Evolutionary conservation across 2,797 vertebrate genomes (phyloP).

Genomic region (Knipowitschia caucasica): DNA sequence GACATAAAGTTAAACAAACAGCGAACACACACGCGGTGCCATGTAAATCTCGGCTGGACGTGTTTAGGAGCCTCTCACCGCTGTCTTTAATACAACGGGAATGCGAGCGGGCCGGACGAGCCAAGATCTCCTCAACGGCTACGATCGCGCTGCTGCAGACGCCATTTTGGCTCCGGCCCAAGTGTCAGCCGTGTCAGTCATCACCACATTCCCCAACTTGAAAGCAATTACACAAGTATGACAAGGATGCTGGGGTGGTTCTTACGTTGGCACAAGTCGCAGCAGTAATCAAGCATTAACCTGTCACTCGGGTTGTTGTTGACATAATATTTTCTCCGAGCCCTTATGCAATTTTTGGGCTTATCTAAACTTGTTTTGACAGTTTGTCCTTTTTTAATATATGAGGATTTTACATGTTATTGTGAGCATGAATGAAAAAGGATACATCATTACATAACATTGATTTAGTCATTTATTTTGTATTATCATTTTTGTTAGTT

Average conservation of each 20-base stretch:
- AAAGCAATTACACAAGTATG: conserved; percentile 54
- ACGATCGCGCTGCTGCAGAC: conserved; percentile 31
- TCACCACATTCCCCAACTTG: conserved; percentile 41
- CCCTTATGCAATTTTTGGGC: conserved; percentile 8
- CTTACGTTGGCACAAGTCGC: conserved; percentile 32
- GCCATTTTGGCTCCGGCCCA: conserved; percentile 51
- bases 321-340: conserved; percentile 1
- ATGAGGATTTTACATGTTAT: neutral
- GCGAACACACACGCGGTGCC: conserved; percentile 50
- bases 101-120: conserved; percentile 52
- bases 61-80: conserved; percentile 61
- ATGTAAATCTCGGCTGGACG: conserved; percentile 55
- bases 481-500: no score
- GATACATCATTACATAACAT: neutral
- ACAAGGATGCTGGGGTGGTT: conserved; percentile 48
- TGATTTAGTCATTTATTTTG: no score
- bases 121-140: conserved; percentile 35
- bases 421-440: neutral
- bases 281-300: conserved; percentile 30
- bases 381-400: neutral
- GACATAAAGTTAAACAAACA: conserved; percentile 46
- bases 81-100: conserved; percentile 64
- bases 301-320: conserved; percentile 9
- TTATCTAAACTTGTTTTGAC: conserved; percentile 7
- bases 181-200: conserved; percentile 50